A percentile compares a stretch with the other conserved stretches of the same genome.
Conservation (phyloP, 2,113 vertebrate species). For the Takifugu flavidus region DNA sequence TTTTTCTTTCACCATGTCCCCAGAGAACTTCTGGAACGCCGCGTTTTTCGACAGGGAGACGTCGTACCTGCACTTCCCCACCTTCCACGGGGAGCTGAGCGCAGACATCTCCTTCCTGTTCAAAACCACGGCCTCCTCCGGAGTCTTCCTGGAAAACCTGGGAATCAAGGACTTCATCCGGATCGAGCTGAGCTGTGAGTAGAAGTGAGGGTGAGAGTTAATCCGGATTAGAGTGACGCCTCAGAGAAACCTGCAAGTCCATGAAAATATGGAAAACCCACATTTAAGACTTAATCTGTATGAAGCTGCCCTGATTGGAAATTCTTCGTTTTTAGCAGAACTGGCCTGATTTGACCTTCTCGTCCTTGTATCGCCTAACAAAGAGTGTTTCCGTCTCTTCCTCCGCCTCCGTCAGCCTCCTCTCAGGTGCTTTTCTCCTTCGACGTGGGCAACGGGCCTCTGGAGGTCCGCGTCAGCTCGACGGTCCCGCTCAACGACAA, state of each 20-base stretch:
- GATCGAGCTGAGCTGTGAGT: slow-evolving; percentile 90
- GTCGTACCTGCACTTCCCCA: slow-evolving; percentile 93
- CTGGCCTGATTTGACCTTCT: no score
- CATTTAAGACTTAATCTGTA: slow-evolving; percentile 10
- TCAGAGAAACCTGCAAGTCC: no score
- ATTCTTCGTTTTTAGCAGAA: no score
- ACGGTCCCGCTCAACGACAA: slow-evolving; percentile 79
- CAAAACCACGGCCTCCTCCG: slow-evolving; percentile 87
- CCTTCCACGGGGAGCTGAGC: slow-evolving; percentile 89
- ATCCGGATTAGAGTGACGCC: slow-evolving; percentile 18
- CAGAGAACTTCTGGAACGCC: slow-evolving; percentile 92
- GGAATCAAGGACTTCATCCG: slow-evolving; percentile 94
- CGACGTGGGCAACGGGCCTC: slow-evolving; percentile 90
- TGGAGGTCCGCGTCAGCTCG: slow-evolving; percentile 79
- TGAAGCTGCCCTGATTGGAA: not conserved
- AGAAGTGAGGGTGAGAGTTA: slow-evolving; percentile 10
- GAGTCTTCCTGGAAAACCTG: slow-evolving; percentile 93
- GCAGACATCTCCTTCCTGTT: slow-evolving; percentile 94
- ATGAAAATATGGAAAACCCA: no score
- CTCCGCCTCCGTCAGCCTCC: slow-evolving; percentile 48
- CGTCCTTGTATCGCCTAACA: no score
- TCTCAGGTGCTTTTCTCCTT: slow-evolving; percentile 86
- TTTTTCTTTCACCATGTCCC: not conserved
- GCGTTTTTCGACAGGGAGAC: slow-evolving; percentile 89
- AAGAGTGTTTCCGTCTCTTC: no score